phyloP scores from a whole-genome alignment of 1,140 invertebrate species.

The silkworm (Bombyx mori) region ASM3026992v2 NC_085131.1:5880001-5880500 shows the following conservation, averaged over 20 bases:
- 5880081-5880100: neutral
- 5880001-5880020: no score
- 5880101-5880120: neutral
- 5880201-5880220: conserved; percentile 63
- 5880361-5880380: conserved; percentile 27
- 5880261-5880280: conserved; percentile 73
- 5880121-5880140: neutral
- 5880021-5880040: no score
- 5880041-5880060: neutral
- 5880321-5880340: conserved; percentile 24
- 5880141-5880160: neutral
- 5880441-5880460: conserved; percentile 77
- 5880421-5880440: conserved; percentile 64
- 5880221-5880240: conserved; percentile 64
- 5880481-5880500: neutral
- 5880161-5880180: neutral
- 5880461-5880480: conserved; percentile 39
- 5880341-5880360: conserved; percentile 36
- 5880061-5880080: neutral
- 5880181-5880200: conserved; percentile 58
- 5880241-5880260: conserved; percentile 75
- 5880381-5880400: conserved; percentile 48
- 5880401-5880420: conserved; percentile 75
- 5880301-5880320: conserved; percentile 42
- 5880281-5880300: conserved; percentile 55